Base-by-base conservation (phyloP, 2,113 vertebrate genomes). In the Sciurus niger region DNA sequence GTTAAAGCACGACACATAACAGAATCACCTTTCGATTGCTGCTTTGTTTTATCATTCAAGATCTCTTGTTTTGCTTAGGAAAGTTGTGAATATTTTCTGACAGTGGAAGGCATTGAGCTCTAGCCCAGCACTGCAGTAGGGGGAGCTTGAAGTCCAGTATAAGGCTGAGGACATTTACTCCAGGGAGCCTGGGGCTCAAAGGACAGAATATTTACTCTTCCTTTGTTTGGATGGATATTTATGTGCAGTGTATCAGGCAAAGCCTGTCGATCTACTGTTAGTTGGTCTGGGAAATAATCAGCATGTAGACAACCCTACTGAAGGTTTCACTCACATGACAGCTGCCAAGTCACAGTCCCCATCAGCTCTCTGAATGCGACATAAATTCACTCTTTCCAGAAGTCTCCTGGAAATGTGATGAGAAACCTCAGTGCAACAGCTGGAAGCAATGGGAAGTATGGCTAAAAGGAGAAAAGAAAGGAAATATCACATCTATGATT, bases 301-400 rank as follows among this genome's bases (percentile, higher is more conserved):
- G 32, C 4, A 2, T 8, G 30, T 40, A 51, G 51, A 80, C 14
- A 20, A 58, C 8, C 68, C 46, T 46, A 12, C 28, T 22, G 43
- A 65, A 74, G n/a, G 30, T 6, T 58, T 58, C 43, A 98, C 98
- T 99, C 98, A 99, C 98, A 99, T 98, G 79, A 98, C 94, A 95
- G 98, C 98, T 67, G 98, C 97, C 93, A 99, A 84, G 93, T 98
- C 93, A 93, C 98, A 99, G 4, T 96, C 96, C 28, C 98, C 98
- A 28, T 98, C 98, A 0, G 92, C 97, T 94, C 93, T 97, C 97
- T 99, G 98, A 53, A 98, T 94, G 37, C 97, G 97, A 97, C 98
- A 98, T 0, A 0, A n/a, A 43, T 76, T 87, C 95, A 98, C 98
- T 97, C 96, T 98, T 92, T 92, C 95, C 84, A 99, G 98, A 92